These are phyloP conservation scores for Noctua janthina DNA, from an alignment of 2,888 invertebrate species.

Conservation along the genomic window DNA sequence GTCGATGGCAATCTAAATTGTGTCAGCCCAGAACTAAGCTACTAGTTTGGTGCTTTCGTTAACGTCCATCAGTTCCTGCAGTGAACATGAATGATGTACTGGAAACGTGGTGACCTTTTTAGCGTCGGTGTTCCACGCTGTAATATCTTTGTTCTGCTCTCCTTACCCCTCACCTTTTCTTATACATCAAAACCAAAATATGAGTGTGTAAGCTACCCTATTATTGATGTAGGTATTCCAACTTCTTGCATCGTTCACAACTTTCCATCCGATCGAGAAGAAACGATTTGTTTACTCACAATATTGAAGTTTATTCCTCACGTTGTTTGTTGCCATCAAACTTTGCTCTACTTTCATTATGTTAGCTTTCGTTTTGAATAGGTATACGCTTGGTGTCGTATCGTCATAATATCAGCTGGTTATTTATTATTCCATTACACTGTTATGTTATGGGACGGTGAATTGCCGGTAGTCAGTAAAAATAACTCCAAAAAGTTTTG, in stretches of 20 bases:
- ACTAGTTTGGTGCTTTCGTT: too few species aligned
- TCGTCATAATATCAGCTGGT: background rate
- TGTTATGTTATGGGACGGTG: background rate
- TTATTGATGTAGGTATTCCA: slow-evolving; percentile 38
- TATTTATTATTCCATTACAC: background rate
- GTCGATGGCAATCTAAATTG: too few species aligned
- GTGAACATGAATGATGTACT: too few species aligned
- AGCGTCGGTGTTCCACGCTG: too few species aligned
- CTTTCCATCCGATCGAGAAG: slow-evolving; percentile 22
- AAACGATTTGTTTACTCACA: slow-evolving; percentile 44
- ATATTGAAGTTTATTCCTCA: slow-evolving; percentile 36
- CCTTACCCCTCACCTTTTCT: background rate
- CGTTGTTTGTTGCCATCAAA: slow-evolving; percentile 49
- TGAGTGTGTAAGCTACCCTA: slow-evolving; percentile 1
- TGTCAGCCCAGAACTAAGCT: too few species aligned
- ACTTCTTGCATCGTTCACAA: slow-evolving; percentile 31
- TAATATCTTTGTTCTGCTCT: background rate
- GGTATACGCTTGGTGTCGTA: background rate
- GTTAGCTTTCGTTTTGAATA: slow-evolving; percentile 33
- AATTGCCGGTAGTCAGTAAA: background rate
- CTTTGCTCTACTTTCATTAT: slow-evolving; percentile 38
- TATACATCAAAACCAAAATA: slow-evolving; percentile 16
- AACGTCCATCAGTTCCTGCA: too few species aligned
- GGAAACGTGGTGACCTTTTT: too few species aligned
- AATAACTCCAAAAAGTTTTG: background rate